These are phyloP conservation scores for Thaumatotibia leucotreta DNA, from an alignment of 1,140 invertebrate genomes.

Conservation along the genomic window DNA sequence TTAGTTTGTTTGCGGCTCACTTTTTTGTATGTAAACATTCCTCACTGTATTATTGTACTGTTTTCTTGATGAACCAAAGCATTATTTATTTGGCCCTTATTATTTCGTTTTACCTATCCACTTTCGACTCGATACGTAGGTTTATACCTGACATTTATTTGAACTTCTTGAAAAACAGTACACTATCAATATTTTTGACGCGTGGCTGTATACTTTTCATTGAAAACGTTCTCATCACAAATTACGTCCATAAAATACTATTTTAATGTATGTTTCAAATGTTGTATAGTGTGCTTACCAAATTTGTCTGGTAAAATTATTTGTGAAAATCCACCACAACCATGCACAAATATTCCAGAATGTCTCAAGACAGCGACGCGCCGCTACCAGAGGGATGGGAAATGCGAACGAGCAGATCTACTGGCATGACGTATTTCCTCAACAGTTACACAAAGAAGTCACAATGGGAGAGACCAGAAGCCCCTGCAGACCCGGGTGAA, in stretches of 20 bases:
- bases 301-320: constrained; percentile 18
- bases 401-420: constrained; percentile 91
- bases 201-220: not conserved
- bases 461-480: constrained; percentile 97
- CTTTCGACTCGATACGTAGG: not conserved
- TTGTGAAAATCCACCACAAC: constrained; percentile 27
- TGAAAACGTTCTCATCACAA: not conserved
- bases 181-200: not conserved
- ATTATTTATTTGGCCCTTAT: not conserved
- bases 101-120: not conserved
- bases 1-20: constrained; percentile 4
- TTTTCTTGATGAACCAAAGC: not conserved
- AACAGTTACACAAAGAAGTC: constrained; percentile 98
- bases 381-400: constrained; percentile 93
- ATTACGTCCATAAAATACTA: not conserved
- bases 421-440: constrained; percentile 93
- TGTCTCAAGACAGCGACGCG: constrained; percentile 80
- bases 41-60: not conserved
- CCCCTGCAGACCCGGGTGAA: constrained; percentile 87
- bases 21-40: constrained; percentile 9
- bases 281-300: not conserved
- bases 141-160: not conserved
- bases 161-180: not conserved
- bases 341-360: constrained; percentile 61
- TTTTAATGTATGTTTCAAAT: too few relatives aligned